These are phyloP conservation scores for Aelia acuminata DNA, from an alignment of 2,888 invertebrate species.

Conservation along the genomic window DNA sequence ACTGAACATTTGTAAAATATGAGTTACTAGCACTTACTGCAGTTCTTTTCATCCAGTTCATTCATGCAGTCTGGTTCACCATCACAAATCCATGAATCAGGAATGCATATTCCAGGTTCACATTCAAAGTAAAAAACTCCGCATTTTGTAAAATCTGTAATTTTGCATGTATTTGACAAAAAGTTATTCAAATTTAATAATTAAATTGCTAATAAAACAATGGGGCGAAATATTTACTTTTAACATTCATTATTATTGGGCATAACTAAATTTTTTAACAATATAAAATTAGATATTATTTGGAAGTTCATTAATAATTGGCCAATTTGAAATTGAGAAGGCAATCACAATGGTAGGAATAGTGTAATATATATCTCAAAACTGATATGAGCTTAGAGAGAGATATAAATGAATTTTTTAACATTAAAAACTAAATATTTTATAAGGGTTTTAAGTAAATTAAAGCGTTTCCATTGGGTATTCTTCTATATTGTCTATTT, in stretches of 20 bases:
- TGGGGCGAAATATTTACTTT: background rate
- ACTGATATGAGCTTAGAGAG: too few species aligned
- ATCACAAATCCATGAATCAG: constrained; percentile 80
- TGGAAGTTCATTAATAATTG: too few species aligned
- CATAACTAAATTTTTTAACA: background rate
- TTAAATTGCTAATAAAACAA: background rate
- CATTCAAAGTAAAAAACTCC: constrained; percentile 73
- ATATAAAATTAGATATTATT: too few species aligned
- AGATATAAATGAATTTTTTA: too few species aligned
- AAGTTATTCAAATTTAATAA: background rate
- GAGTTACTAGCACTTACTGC: constrained; percentile 68
- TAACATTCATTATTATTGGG: background rate
- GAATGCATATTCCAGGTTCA: constrained; percentile 77
- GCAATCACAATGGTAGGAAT: background rate
- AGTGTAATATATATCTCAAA: background rate
- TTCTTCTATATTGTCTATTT: too few species aligned
- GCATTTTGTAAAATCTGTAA: constrained; percentile 59
- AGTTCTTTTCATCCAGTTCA: constrained; percentile 78
- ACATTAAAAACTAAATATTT: too few species aligned
- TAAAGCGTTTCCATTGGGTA: too few species aligned
- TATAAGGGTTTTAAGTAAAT: too few species aligned
- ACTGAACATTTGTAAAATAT: background rate
- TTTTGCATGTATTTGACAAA: background rate
- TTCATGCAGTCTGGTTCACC: constrained; percentile 77
- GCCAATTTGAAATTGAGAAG: background rate